Base-by-base conservation (phyloP, 2,888 invertebrate species). In the Cerastis rubricosa region DNA sequence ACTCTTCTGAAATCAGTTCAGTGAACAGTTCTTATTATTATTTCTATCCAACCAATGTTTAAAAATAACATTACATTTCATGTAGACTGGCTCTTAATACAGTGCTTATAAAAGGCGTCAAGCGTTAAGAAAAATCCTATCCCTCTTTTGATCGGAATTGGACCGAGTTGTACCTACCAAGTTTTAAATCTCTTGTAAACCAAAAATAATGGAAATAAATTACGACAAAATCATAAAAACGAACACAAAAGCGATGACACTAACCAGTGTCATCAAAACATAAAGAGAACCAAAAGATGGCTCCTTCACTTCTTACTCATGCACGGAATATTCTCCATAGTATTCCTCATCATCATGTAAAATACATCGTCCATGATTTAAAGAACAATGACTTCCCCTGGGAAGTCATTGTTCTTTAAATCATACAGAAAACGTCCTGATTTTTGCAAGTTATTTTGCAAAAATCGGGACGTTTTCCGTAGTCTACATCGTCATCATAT, bases 201-300 rank as follows among this genome's bases (percentile, higher is more conserved):
- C 4, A 51, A 45, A 43, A 51, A 78, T 3, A 22, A 90, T 90
- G 90, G 80, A 88, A 2, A 54, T 90, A 5, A 68, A 88, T 63
- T 91, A 82, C 63, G 84, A 90, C 0, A 67, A 83, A 22, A 65
- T 86, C 57, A 91, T 87, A 67, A 83, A 75, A 73, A 51, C 83
- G 0, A 69, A 82, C 3, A 43, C 72, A 1, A n/a, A 12, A 11
- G 88, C 88, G 0, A 78, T 89, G 84, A 80, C 40, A 0, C 1
- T 89, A 89, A 80, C 25, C 74, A 80, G 0, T 80, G 78, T 0
- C 83, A 91, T 47, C 91, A 90, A 0, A n/a, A 70, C 11, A 71
- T 88, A 17, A 9, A 61, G 7, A 79, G 78, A 65, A 77, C 88
- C 54, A 69, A 25, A 22, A 88, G 67, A 78, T 91, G 91, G 91